phyloP scores from a whole-genome alignment of 2,888 invertebrate genomes.

The Gibbula magus region DNA sequence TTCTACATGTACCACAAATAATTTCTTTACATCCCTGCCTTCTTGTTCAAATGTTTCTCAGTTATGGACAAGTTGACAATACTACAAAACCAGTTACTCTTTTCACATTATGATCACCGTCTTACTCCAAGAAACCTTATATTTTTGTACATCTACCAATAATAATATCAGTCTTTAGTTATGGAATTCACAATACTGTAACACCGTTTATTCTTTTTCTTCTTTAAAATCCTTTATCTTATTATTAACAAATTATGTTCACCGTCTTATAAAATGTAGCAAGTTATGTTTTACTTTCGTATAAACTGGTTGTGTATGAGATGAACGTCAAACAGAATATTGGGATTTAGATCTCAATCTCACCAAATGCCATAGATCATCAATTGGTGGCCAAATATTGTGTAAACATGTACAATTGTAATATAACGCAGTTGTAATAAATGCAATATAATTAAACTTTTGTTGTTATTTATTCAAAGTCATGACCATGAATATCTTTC shows the following conservation, averaged over 20 bases:
- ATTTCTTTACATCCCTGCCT: too few species aligned
- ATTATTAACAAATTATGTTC: not conserved
- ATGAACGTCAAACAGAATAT: not conserved
- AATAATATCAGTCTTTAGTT: too few species aligned
- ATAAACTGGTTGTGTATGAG: not conserved
- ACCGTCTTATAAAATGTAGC: not conserved
- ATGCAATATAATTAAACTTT: not conserved
- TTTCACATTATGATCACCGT: too few species aligned
- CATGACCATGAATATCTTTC: not conserved
- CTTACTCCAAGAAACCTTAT: too few species aligned
- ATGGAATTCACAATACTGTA: too few species aligned
- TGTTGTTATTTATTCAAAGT: not conserved
- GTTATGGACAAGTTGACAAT: too few species aligned
- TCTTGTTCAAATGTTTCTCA: too few species aligned
- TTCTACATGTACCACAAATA: too few species aligned
- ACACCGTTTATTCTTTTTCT: too few species aligned
- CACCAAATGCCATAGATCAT: not conserved
- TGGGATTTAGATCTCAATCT: not conserved
- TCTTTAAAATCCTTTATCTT: too few species aligned
- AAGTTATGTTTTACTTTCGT: not conserved
- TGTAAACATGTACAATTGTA: slow-evolving; percentile 5
- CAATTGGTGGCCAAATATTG: not conserved
- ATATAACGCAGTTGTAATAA: not conserved
- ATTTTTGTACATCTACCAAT: too few species aligned
- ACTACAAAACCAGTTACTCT: too few species aligned